Evolutionary conservation across 1,140 invertebrate species (phyloP).

Genomic region (Penaeus japonicus): DNA sequence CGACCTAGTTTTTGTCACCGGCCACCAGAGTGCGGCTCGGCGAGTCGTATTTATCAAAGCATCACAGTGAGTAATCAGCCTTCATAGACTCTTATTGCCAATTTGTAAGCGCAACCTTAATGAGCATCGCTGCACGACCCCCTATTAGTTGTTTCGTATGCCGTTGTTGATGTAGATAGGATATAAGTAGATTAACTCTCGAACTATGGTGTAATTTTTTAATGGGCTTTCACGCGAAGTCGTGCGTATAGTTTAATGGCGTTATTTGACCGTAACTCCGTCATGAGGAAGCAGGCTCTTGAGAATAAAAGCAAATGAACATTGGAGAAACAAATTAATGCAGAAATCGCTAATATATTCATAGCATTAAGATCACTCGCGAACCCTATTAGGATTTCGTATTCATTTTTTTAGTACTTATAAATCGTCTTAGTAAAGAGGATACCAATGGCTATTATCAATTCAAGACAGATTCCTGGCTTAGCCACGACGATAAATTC

Average conservation of each 20-base stretch:
- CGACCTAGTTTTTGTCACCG: constrained; percentile 53
- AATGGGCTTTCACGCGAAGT: too few relatives aligned
- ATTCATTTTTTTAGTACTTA: constrained; percentile 42
- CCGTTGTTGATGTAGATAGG: constrained; percentile 48
- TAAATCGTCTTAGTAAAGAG: constrained; percentile 16
- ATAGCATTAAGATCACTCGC: constrained; percentile 53
- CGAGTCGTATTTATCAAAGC: constrained; percentile 45
- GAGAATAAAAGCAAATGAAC: constrained; percentile 24
- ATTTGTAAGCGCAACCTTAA: constrained; percentile 57
- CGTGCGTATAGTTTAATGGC: too few relatives aligned
- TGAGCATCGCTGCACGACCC: constrained; percentile 49
- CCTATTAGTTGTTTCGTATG: constrained; percentile 45
- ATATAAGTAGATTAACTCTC: constrained; percentile 39
- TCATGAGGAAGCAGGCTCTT: not conserved
- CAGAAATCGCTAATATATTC: constrained; percentile 53
- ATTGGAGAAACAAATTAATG: constrained; percentile 43
- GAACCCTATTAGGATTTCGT: constrained; percentile 49
- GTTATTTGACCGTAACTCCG: too few relatives aligned
- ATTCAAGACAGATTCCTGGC: constrained; percentile 35
- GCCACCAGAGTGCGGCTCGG: constrained; percentile 11
- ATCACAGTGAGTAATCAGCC: constrained; percentile 55
- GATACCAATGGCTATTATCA: constrained; percentile 45
- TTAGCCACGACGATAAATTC: not conserved
- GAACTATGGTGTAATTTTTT: not conserved
- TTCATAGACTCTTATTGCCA: constrained; percentile 54